Conservation (phyloP, 2,113 vertebrate genomes). For the Oncorhynchus tshawytscha region DNA sequence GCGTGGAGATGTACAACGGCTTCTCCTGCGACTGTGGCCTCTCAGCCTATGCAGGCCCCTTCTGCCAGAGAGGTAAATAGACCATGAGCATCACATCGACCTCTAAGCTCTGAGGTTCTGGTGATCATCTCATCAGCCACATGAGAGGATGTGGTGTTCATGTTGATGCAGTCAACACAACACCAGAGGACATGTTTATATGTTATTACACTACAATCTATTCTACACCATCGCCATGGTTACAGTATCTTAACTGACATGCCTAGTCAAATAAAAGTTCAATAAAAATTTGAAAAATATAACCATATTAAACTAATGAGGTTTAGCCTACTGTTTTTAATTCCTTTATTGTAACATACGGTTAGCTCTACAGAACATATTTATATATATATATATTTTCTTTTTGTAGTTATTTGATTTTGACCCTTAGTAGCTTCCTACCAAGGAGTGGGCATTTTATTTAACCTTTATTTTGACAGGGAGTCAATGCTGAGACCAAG, state of each 20-base stretch:
- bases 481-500: too few species aligned
- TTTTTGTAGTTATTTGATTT: background rate
- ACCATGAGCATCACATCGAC: background rate
- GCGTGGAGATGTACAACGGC: conserved; percentile 81
- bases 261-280: too few species aligned
- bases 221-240: too few species aligned
- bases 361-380: too few species aligned
- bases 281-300: too few species aligned
- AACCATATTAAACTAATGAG: too few species aligned
- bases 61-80: conserved; percentile 85
- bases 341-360: background rate
- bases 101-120: background rate
- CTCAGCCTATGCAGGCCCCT: conserved; percentile 82
- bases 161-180: too few species aligned
- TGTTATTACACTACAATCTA: too few species aligned
- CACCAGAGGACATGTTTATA: too few species aligned
- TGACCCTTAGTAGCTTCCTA: background rate
- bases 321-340: background rate
- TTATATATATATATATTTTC: too few species aligned
- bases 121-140: background rate
- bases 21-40: conserved; percentile 86
- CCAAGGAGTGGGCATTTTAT: background rate
- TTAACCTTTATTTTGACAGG: background rate
- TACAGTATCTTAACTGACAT: too few species aligned
- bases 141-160: too few species aligned